phyloP scores from a whole-genome alignment of 2,113 vertebrate species.

The Carassius auratus region DNA sequence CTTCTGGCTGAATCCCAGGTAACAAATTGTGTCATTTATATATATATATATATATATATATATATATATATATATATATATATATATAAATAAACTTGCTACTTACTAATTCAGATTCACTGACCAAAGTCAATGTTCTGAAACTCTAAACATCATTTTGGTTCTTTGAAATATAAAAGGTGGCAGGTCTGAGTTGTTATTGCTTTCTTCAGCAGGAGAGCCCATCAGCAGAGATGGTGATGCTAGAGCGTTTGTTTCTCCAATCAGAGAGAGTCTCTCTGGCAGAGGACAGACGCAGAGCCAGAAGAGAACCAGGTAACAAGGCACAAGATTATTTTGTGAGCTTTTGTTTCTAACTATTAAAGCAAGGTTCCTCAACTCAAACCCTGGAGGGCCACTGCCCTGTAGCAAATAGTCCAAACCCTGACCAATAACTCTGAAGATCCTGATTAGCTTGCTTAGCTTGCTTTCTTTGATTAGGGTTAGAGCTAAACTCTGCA shows the following conservation, averaged over 20 bases:
- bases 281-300: conserved; percentile 72
- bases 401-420: not conserved
- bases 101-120: no score
- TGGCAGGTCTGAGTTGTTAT: not conserved
- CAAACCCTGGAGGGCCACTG: not conserved
- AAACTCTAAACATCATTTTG: not conserved
- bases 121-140: not conserved
- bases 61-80: no score
- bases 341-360: conserved; percentile 25
- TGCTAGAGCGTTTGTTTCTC: conserved; percentile 82
- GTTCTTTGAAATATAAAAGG: not conserved
- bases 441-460: not conserved
- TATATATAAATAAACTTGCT: not conserved
- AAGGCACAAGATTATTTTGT: not conserved
- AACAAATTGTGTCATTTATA: not conserved
- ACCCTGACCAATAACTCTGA: not conserved
- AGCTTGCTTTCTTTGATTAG: not conserved
- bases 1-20: conserved; percentile 78
- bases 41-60: no score
- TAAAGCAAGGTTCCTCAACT: not conserved
- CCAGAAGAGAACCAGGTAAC: conserved; percentile 76
- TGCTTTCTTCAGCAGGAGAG: conserved; percentile 75
- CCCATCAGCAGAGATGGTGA: conserved; percentile 83
- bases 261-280: conserved; percentile 77
- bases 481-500: no score